Percentiles rank a stretch among this genome's conserved stretches.
phyloP scores from a whole-genome alignment of 2,797 vertebrate genomes.

The Diplodus sargus region DNA sequence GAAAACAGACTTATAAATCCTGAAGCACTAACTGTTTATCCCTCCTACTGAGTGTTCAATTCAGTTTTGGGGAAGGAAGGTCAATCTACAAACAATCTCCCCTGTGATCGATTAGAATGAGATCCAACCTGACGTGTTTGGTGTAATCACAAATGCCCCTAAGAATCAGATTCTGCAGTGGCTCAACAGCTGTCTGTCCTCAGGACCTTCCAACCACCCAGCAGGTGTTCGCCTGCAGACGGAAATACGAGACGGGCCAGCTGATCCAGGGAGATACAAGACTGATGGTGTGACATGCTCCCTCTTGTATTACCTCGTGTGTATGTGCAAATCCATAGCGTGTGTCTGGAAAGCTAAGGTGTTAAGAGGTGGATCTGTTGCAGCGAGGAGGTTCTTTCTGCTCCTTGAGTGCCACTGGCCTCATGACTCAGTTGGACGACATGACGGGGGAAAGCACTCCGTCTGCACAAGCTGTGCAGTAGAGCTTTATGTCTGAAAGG shows the following conservation, averaged over 20 bases:
- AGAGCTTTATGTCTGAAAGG: neutral
- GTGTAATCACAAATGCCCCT: neutral
- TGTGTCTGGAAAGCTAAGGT: neutral
- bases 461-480: neutral
- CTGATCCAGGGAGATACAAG: conserved; percentile 5
- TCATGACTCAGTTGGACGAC: conserved; percentile 16
- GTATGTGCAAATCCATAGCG: neutral
- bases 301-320: conserved; percentile 11
- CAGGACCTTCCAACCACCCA: conserved; percentile 7
- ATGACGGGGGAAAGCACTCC: neutral
- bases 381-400: conserved; percentile 21
- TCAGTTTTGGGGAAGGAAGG: neutral
- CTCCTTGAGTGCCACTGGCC: conserved; percentile 2
- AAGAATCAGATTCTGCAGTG: neutral
- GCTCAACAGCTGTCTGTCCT: conserved; percentile 4
- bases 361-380: conserved; percentile 23
- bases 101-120: neutral
- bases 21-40: neutral
- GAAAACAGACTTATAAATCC: neutral
- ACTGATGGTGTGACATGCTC: neutral
- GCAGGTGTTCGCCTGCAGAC: conserved; percentile 9
- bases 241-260: neutral
- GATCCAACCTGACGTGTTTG: neutral
- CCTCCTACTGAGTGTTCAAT: neutral
- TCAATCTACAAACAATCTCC: neutral